These are phyloP conservation scores for Rachycentron canadum DNA, from an alignment of 2,797 vertebrate genomes.

Conservation along the genomic window DNA sequence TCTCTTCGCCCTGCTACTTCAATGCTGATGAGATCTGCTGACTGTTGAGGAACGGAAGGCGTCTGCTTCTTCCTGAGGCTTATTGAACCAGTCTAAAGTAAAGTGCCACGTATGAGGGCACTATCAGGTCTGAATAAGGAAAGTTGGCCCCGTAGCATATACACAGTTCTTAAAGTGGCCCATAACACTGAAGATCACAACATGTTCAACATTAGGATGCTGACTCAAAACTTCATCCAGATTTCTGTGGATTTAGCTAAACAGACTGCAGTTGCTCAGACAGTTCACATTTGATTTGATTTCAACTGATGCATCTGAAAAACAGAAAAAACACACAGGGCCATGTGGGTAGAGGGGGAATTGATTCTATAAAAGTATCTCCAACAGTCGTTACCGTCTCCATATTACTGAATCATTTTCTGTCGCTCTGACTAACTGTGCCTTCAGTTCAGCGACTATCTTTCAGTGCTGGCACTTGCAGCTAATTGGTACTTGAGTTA, in stretches of 20 bases:
- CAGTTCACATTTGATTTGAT: too few relatives aligned
- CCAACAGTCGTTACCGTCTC: background rate
- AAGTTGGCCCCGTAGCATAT: background rate
- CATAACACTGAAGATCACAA: background rate
- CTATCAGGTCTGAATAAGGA: background rate
- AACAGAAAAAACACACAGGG: too few relatives aligned
- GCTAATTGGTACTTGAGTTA: background rate
- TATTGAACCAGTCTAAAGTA: background rate
- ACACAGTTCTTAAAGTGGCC: background rate
- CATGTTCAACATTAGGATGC: too few relatives aligned
- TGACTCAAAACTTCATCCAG: too few relatives aligned
- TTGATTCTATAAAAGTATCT: background rate
- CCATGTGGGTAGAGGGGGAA: too few relatives aligned
- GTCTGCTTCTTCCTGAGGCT: background rate
- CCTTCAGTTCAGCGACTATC: constrained; percentile 24
- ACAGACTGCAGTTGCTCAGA: too few relatives aligned
- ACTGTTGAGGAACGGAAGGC: constrained; percentile 8
- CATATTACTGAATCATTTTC: background rate
- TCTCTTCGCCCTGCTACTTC: constrained; percentile 21
- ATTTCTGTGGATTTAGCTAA: too few relatives aligned
- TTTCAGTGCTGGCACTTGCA: background rate
- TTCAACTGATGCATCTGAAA: too few relatives aligned
- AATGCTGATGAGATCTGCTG: constrained; percentile 7
- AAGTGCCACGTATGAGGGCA: background rate
- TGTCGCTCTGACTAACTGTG: constrained; percentile 9